Evolutionary conservation across 2,113 vertebrate species (phyloP).

Genomic region (Dicerorhinus sumatrensis): DNA sequence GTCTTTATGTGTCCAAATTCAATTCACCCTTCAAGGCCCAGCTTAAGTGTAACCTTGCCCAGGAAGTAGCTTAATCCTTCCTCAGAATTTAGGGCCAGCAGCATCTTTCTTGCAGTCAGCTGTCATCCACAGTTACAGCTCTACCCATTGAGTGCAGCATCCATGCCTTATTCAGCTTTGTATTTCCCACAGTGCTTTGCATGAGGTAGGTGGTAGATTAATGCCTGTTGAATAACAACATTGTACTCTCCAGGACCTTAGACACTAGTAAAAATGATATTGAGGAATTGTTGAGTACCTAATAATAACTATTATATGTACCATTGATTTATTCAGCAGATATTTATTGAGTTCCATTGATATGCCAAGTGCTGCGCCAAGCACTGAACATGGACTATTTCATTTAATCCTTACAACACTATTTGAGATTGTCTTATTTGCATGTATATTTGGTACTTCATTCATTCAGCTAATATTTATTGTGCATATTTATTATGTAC

Average conservation of each 20-base stretch:
- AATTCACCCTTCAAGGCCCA: background rate
- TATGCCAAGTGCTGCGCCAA: background rate
- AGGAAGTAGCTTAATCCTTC: background rate
- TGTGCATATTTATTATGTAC: background rate
- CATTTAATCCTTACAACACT: background rate
- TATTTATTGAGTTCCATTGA: background rate
- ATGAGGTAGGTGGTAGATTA: background rate
- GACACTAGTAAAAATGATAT: background rate
- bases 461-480: conserved; percentile 31
- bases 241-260: background rate
- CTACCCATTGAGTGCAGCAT: background rate
- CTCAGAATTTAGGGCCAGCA: background rate
- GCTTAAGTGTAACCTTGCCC: conserved; percentile 3
- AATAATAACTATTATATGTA: background rate
- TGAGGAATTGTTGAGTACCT: background rate
- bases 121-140: background rate
- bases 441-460: background rate
- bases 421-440: conserved; percentile 31
- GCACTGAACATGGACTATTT: background rate
- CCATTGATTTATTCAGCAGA: background rate
- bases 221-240: background rate
- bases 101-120: background rate
- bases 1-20: background rate
- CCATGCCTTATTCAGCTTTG: background rate
- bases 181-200: background rate